These are phyloP conservation scores for Lutjanus argentimaculatus DNA, from an alignment of 2,797 vertebrate species.

Conservation along the genomic window DNA sequence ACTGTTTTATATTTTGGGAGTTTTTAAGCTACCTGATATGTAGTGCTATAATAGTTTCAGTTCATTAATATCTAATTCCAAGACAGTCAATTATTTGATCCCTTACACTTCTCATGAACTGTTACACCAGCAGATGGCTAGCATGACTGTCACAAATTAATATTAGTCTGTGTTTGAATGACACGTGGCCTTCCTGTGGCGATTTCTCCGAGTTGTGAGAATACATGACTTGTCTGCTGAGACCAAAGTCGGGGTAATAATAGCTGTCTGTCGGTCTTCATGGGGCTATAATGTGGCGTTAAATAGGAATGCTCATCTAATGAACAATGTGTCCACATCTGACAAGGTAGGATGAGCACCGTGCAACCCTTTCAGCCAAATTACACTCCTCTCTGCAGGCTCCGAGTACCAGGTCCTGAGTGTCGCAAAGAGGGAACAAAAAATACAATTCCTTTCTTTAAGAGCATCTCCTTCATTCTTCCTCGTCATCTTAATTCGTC, in stretches of 20 bases:
- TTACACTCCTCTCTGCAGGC: slow-evolving; percentile 56
- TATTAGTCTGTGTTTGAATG: slow-evolving; percentile 59
- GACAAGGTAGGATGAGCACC: slow-evolving; percentile 79
- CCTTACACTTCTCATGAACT: slow-evolving; percentile 36
- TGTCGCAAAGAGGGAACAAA: slow-evolving; percentile 41
- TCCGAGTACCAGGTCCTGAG: slow-evolving; percentile 26
- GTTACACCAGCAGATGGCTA: slow-evolving; percentile 38
- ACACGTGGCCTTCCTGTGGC: slow-evolving; percentile 57
- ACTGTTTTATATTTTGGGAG: not conserved
- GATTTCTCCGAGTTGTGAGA: slow-evolving; percentile 57
- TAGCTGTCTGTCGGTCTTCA: slow-evolving; percentile 67
- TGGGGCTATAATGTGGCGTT: slow-evolving; percentile 82
- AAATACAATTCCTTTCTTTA: slow-evolving; percentile 44
- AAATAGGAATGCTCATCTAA: slow-evolving; percentile 83
- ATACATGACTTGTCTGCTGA: slow-evolving; percentile 61
- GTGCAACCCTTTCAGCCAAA: slow-evolving; percentile 76
- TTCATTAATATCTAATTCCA: slow-evolving; percentile 24
- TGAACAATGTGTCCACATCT: slow-evolving; percentile 82
- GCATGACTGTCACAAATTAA: slow-evolving; percentile 64
- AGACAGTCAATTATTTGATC: slow-evolving; percentile 30
- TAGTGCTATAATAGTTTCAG: not conserved
- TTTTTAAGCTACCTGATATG: not conserved
- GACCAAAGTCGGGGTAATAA: slow-evolving; percentile 75
- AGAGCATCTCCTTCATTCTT: slow-evolving; percentile 55
- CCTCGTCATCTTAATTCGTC: slow-evolving; percentile 52